Conservation (phyloP, 2,113 vertebrate genomes). For the Lophura nycthemera region DNA sequence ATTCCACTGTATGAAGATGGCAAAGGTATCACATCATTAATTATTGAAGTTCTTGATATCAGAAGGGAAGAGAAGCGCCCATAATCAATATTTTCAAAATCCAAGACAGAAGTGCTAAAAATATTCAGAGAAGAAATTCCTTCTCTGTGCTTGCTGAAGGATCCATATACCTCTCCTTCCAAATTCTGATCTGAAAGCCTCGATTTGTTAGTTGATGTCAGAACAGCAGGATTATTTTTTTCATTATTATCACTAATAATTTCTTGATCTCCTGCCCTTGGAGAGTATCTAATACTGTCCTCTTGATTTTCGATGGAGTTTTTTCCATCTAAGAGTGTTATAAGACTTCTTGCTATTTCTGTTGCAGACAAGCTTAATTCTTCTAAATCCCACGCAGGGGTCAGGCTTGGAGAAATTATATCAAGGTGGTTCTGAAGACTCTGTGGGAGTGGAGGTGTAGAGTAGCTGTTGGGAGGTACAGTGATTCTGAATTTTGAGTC, state of each 20-base stretch:
- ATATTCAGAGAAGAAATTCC: not conserved
- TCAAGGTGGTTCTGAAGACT: conserved; percentile 19
- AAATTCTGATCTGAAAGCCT: not conserved
- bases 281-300: not conserved
- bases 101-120: not conserved
- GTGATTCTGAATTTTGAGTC: not conserved
- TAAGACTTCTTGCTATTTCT: not conserved
- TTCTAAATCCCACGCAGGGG: not conserved
- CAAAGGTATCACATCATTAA: not conserved
- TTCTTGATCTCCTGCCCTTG: not conserved
- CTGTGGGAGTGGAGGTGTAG: conserved; percentile 28
- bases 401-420: not conserved
- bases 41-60: not conserved
- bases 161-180: not conserved
- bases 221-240: not conserved
- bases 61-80: not conserved
- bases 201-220: not conserved
- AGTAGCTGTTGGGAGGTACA: not conserved
- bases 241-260: not conserved
- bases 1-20: not conserved
- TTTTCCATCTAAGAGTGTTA: not conserved
- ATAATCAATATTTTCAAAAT: conserved; percentile 32
- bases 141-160: not conserved
- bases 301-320: not conserved
- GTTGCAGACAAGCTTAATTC: not conserved